A percentile compares a stretch with the other conserved stretches of the same genome.
Conservation (phyloP, 2,888 invertebrate species). For the Chesias legatella region DNA sequence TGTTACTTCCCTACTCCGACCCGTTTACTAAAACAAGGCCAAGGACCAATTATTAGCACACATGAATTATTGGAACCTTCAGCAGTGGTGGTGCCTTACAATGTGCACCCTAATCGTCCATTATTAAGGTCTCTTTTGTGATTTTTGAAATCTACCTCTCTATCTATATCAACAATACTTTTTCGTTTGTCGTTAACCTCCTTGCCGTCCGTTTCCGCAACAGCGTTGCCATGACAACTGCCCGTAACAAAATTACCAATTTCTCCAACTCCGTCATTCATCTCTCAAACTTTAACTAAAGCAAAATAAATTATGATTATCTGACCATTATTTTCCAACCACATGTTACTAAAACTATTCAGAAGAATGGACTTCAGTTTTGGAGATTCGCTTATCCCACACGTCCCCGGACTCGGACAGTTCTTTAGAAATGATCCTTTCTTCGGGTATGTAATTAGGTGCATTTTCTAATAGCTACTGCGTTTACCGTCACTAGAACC, state of each 20-base stretch:
- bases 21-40: too few relatives aligned
- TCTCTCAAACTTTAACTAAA: slow-evolving; percentile 36
- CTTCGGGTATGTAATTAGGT: slow-evolving; percentile 51
- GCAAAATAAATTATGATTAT: slow-evolving; percentile 56
- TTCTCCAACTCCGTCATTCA: slow-evolving; percentile 41
- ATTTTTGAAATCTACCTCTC: too few relatives aligned
- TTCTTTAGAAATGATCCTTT: slow-evolving; percentile 60
- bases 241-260: slow-evolving; percentile 65
- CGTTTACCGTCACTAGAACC: too few relatives aligned
- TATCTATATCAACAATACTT: slow-evolving; percentile 4
- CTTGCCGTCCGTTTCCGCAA: slow-evolving; percentile 58
- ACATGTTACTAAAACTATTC: slow-evolving; percentile 46
- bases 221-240: slow-evolving; percentile 51
- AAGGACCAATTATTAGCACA: too few relatives aligned
- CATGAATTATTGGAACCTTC: too few relatives aligned
- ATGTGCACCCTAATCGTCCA: slow-evolving; percentile 15
- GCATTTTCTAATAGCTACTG: too few relatives aligned
- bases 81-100: too few relatives aligned
- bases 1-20: too few relatives aligned
- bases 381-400: slow-evolving; percentile 65
- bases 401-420: slow-evolving; percentile 56
- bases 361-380: slow-evolving; percentile 69
- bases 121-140: slow-evolving; percentile 29
- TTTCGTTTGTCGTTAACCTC: slow-evolving; percentile 30
- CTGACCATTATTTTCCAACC: slow-evolving; percentile 40